Conservation (phyloP, 2,888 invertebrate genomes). For the Osmoderma eremita region DNA sequence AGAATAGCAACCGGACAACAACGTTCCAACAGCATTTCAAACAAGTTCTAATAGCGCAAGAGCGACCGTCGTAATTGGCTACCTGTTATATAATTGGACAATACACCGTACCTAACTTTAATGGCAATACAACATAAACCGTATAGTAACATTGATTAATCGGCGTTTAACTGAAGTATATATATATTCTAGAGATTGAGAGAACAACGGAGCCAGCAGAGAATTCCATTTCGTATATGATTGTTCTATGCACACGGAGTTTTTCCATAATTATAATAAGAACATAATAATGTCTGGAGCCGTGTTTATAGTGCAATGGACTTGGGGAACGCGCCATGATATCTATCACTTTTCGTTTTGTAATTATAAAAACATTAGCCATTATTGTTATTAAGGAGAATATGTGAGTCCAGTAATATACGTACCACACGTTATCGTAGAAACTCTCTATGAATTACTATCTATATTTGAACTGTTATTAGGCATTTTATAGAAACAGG, state of each 20-base stretch:
- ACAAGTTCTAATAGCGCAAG: conserved; percentile 54
- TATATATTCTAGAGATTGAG: conserved; percentile 30
- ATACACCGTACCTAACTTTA: conserved; percentile 46
- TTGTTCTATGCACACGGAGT: conserved; percentile 43
- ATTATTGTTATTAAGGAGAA: conserved; percentile 41
- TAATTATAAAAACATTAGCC: conserved; percentile 50
- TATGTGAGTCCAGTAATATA: conserved; percentile 34
- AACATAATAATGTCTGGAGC: conserved; percentile 40
- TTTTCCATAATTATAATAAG: conserved; percentile 38
- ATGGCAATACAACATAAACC: conserved; percentile 39
- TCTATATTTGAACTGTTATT: conserved; percentile 29
- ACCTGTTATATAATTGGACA: conserved; percentile 57
- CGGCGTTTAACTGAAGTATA: conserved; percentile 38
- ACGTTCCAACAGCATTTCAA: conserved; percentile 54
- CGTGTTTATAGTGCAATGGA: conserved; percentile 47
- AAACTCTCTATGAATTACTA: conserved; percentile 35
- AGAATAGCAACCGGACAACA: conserved; percentile 50
- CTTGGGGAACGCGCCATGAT: conserved; percentile 42
- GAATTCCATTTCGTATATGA: conserved; percentile 48
- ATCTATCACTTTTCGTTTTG: conserved; percentile 42
- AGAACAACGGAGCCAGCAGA: conserved; percentile 31
- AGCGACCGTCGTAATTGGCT: conserved; percentile 53
- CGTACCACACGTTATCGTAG: conserved; percentile 11
- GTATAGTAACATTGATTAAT: conserved; percentile 47
- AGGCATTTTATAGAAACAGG: not conserved